Evolutionary conservation across 2,888 invertebrate genomes (phyloP).

Genomic region (Theristus sp.): DNA sequence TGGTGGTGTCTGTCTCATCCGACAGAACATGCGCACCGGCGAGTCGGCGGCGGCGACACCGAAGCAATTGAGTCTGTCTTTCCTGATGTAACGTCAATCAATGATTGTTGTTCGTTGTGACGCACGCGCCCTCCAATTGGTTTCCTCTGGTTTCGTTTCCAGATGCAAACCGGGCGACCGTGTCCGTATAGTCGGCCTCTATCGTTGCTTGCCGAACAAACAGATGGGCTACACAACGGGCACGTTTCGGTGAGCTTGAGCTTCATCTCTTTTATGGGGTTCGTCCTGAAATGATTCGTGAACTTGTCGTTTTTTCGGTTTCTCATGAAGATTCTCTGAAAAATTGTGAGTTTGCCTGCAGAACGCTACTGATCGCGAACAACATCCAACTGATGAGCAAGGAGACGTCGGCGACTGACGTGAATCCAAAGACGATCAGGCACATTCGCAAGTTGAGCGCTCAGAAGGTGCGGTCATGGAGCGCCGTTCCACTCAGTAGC

Average conservation of each 20-base stretch:
- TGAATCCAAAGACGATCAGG: constrained; percentile 67
- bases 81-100: too few relatives aligned
- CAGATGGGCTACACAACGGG: constrained; percentile 76
- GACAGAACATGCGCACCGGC: too few relatives aligned
- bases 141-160: too few relatives aligned
- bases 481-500: too few relatives aligned
- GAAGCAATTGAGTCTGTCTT: too few relatives aligned
- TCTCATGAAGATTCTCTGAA: neutral
- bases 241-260: constrained; percentile 40
- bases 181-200: constrained; percentile 85
- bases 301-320: neutral
- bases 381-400: constrained; percentile 74
- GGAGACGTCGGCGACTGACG: constrained; percentile 44
- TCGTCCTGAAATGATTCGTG: neutral
- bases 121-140: too few relatives aligned
- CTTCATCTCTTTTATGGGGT: neutral
- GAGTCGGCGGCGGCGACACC: too few relatives aligned
- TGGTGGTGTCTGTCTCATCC: too few relatives aligned
- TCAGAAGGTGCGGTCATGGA: constrained; percentile 11
- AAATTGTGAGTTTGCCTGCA: constrained; percentile 29
- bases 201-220: constrained; percentile 77
- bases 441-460: constrained; percentile 58
- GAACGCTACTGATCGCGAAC: constrained; percentile 79
- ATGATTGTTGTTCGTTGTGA: too few relatives aligned
- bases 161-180: constrained; percentile 84